Percentiles rank a stretch among this genome's conserved stretches.
Conservation (phyloP, 2,797 vertebrate genomes). For the Myioborus miniatus region DNA sequence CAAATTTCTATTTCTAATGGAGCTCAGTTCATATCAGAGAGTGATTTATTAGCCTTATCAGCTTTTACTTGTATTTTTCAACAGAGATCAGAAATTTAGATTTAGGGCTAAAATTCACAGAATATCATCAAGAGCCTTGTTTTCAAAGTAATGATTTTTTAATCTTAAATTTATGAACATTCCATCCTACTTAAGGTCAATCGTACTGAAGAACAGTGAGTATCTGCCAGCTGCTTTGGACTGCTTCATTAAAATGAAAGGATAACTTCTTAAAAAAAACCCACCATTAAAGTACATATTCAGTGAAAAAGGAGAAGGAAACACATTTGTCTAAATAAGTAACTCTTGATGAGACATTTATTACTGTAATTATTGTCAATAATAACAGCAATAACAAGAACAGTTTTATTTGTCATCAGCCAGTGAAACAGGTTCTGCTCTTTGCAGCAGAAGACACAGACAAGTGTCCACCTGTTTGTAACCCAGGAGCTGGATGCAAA, state of each 20-base stretch:
- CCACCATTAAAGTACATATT: background rate
- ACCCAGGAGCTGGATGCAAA: background rate
- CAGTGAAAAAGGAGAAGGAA: background rate
- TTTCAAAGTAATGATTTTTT: slow-evolving; percentile 28
- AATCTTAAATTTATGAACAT: slow-evolving; percentile 18
- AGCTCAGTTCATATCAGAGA: slow-evolving; percentile 8
- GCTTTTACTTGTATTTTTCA: slow-evolving; percentile 29
- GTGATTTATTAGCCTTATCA: slow-evolving; percentile 48
- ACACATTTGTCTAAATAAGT: background rate
- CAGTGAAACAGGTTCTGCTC: background rate
- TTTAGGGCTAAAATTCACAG: slow-evolving; percentile 35
- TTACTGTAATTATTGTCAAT: background rate
- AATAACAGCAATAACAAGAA: background rate
- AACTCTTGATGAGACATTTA: background rate
- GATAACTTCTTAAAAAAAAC: background rate
- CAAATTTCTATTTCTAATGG: slow-evolving; percentile 46
- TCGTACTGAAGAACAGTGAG: background rate
- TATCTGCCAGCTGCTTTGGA: background rate
- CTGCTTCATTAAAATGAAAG: slow-evolving; percentile 34
- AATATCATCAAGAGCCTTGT: slow-evolving; percentile 3
- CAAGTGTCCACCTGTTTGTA: background rate
- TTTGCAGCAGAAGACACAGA: background rate
- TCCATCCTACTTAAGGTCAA: background rate
- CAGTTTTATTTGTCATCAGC: background rate
- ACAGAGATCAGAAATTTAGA: slow-evolving; percentile 36